Base-by-base conservation (phyloP, 2,888 invertebrate genomes). In the Drosophila prostipennis region DNA sequence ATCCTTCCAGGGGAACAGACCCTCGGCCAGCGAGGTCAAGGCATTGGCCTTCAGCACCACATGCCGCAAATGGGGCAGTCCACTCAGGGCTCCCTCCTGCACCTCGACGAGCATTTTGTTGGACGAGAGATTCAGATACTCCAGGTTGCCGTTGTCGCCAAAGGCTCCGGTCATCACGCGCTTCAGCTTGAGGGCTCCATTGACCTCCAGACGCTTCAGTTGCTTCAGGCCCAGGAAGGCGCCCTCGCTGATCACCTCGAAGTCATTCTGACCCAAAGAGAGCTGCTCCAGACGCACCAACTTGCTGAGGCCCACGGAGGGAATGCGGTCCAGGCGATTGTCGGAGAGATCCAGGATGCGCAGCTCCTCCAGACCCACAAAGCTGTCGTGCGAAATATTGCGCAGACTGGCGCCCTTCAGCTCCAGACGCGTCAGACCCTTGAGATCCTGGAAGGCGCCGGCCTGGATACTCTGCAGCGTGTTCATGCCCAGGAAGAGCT, bases 401-500 rank as follows among this genome's bases (percentile, higher is more conserved):
- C 94, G 94, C 79, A 97, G 93, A 45, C 96, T 96, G 58, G 97
- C 96, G 78, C 96, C 96, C 88, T 95, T 95, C 77, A 97, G 93
- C 89, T 97, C 96, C 79, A 97, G 91, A 19, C 95, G 95, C 2
- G 95, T 94, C 43, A 97, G 93, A 74, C 95, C 95, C 76, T 95
- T 95, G n/a, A 97, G 93, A 55, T 96, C 96, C 64, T 95, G 94
- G 91, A 97, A 97, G 14, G 96, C 95, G 77, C 96, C 96, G 78
- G 96, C 95, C 6, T 95, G 95, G 45, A 97, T 92, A 54, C 93
- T 93, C 2, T 95, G 94, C 91, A 97, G 96, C 0, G 95, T 95
- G 91, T 97, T 97, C 86, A 96, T 94, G n/a, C 97, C 97, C 13
- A 97, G 94, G 89, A 96, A 96, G 29, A 97, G 92, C 90, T 97